A percentile compares a stretch with the other conserved stretches of the same genome.
phyloP scores from a whole-genome alignment of 1,140 invertebrate genomes.

The Nephila pilipes region DNA sequence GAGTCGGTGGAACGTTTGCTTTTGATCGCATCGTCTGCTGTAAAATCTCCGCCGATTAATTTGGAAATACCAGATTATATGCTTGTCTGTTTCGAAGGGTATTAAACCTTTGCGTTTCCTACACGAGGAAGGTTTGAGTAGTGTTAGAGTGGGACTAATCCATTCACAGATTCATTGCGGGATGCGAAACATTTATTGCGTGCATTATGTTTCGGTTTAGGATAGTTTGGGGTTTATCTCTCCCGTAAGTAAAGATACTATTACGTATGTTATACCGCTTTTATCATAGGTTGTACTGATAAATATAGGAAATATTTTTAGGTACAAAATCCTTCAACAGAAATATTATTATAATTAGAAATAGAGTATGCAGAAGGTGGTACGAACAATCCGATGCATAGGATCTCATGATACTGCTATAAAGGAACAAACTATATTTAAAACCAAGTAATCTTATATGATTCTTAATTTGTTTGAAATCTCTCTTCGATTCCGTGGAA shows the following conservation, averaged over 20 bases:
- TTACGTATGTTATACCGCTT: too few relatives aligned
- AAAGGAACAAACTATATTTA: too few relatives aligned
- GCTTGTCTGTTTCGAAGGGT: neutral
- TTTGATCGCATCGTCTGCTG: constrained; percentile 16
- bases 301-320: too few relatives aligned
- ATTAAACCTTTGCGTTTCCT: neutral
- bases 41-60: constrained; percentile 6
- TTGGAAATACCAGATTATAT: constrained; percentile 20
- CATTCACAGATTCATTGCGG: neutral
- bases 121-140: neutral
- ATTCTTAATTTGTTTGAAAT: constrained; percentile 8
- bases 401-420: too few relatives aligned
- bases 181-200: neutral
- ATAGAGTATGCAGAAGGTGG: too few relatives aligned
- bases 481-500: constrained; percentile 9
- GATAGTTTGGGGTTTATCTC: neutral
- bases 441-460: too few relatives aligned
- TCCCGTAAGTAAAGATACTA: too few relatives aligned
- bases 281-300: too few relatives aligned
- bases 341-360: too few relatives aligned
- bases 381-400: too few relatives aligned
- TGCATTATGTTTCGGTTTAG: neutral
- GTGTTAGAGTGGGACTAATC: neutral
- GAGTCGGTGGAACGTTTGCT: neutral
- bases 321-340: too few relatives aligned